phyloP scores from a whole-genome alignment of 2,797 vertebrate genomes.

The Anguilla obscura region DNA sequence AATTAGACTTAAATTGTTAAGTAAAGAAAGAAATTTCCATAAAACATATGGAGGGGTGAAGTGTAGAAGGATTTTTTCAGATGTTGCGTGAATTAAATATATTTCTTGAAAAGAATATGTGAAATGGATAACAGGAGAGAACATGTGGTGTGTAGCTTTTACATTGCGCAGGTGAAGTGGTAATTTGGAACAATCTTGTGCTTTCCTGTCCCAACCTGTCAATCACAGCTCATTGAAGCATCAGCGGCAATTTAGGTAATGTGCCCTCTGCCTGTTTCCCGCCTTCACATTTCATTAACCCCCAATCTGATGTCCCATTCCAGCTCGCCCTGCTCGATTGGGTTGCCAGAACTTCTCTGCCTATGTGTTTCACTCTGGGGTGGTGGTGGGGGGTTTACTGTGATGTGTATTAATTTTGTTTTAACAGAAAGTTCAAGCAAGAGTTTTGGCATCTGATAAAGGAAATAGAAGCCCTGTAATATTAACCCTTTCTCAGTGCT shows the following conservation, averaged over 20 bases:
- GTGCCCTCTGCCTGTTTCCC: slow-evolving; percentile 58
- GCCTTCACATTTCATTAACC: slow-evolving; percentile 43
- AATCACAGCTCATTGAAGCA: slow-evolving; percentile 83
- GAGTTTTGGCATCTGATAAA: neutral
- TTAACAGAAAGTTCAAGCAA: neutral
- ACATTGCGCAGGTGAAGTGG: neutral
- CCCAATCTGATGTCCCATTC: neutral
- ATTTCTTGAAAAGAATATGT: neutral
- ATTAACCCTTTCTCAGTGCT: neutral
- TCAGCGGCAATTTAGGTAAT: slow-evolving; percentile 79
- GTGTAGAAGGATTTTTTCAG: neutral
- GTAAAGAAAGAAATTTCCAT: neutral
- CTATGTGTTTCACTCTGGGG: neutral
- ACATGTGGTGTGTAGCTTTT: neutral
- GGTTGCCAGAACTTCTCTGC: neutral
- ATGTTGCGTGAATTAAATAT: neutral
- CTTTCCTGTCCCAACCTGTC: slow-evolving; percentile 56
- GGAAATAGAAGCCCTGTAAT: neutral
- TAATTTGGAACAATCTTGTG: slow-evolving; percentile 37
- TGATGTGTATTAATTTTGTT: slow-evolving; percentile 54
- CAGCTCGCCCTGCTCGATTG: neutral
- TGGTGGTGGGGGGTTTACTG: too few species aligned
- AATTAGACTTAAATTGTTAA: neutral
- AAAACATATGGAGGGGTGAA: neutral
- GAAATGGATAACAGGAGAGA: neutral